Evolutionary conservation across 2,113 vertebrate species (phyloP).

Genomic region (Corvus moneduloides): DNA sequence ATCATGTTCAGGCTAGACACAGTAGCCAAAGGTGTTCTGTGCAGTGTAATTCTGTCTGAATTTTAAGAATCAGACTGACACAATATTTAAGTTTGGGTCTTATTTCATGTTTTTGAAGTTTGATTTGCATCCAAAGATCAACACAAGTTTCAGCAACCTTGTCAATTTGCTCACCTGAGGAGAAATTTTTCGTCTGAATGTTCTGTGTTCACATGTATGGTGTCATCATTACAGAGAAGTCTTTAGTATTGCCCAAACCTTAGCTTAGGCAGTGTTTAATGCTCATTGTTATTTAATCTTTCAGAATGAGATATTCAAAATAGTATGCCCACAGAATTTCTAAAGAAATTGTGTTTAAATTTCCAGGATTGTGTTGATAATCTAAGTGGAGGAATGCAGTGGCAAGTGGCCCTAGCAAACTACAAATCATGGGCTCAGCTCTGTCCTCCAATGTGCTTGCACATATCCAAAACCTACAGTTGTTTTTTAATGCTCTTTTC

Average conservation of each 20-base stretch:
- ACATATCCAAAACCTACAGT: background rate
- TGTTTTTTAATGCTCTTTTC: background rate
- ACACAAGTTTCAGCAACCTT: background rate
- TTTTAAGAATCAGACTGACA: background rate
- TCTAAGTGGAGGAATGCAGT: background rate
- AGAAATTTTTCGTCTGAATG: background rate
- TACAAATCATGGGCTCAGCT: background rate
- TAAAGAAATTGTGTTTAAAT: background rate
- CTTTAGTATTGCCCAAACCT: background rate
- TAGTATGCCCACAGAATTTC: background rate
- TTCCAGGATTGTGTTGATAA: background rate
- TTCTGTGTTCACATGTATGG: fast-evolving
- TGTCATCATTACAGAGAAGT: background rate
- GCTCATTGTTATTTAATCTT: background rate
- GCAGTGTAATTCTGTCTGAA: background rate
- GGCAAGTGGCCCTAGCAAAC: background rate
- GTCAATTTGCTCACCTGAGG: background rate
- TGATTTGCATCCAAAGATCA: background rate
- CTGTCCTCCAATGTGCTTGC: background rate
- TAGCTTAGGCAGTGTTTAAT: background rate
- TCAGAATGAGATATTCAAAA: background rate
- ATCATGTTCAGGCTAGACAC: background rate
- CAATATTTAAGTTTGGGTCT: background rate
- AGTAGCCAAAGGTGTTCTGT: background rate
- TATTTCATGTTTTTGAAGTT: background rate